Evolutionary conservation across 1,140 invertebrate species (phyloP), one percentile per base, ranked within the genome.

Genomic region (Tetragnatha versicolor): DNA sequence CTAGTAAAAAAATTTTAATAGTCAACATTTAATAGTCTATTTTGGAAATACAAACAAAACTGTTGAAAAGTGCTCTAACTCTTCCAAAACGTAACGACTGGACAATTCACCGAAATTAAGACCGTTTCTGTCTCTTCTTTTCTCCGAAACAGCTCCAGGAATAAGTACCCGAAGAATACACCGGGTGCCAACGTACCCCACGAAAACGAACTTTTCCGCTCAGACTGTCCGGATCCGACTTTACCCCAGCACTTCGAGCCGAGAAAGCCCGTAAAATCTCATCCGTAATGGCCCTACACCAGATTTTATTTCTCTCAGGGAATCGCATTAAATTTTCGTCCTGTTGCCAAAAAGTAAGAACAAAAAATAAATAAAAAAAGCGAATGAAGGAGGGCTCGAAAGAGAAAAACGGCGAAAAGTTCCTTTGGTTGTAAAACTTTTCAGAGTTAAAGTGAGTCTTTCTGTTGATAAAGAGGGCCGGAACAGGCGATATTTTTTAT

Each of bases 371-470:
- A 53, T 49, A 68, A 49, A 49, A 68, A 17, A n/a, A 49, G 31
- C 17, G 29, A 49, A 42, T 49, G 65, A 68, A 68, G 51, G 39
- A 65, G 20, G 33, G 22, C 61, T 12, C 35, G 3, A 22, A 65
- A 60, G 14, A 60, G 25, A 22, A 65, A 42, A 17, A 14, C 29
- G 25, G 37, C 31, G 39, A 68, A 68, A 68, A 68, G 65, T 68
- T 68, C 42, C 65, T 51, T 68, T 47, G 29, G 65, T 68, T 49
- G 65, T 68, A 68, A 68, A 68, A 68, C 65, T 68, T 68, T 68
- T 31, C 29, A 49, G 45, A 68, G 25, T 49, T 68, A 68, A 68
- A 68, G 65, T 68, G 65, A 68, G 42, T 68, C 65, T 49, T 49
- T 68, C 65, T 68, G 42, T 68, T 68, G 65, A 68, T 49, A 68